Evolutionary conservation across 2,113 vertebrate species (phyloP), one percentile per base, ranked within the genome.

Genomic region (Aspiorhynchus laticeps): DNA sequence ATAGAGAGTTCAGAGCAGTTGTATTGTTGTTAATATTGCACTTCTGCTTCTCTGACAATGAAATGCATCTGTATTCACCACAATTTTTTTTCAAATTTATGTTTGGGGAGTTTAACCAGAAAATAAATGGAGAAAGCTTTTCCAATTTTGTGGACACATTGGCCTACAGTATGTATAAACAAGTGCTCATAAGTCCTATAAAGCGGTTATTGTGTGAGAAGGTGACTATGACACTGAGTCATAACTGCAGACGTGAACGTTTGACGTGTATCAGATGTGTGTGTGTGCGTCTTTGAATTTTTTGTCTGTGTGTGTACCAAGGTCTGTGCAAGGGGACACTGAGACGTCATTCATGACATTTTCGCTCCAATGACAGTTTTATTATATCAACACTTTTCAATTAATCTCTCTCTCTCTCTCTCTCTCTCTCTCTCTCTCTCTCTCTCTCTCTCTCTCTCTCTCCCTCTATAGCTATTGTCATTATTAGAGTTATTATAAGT

Each of bases 261-360:
- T 17, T 28, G n/a, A 77, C 14, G 24, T 33, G 26, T n/a, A 51
- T 51, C 46, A 11, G 15, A 24, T 61, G 24, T 67, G 36, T 46
- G 79, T 80, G 24, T 65, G 5, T 65, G 56, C 0, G 5, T 36
- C 2, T 65, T 15, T 43, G 33, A 41, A 5, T 31, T 26, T 48
- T 31, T 1, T 48, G 73, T 59, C 2, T 59, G 19, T 59, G 51
- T 59, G 28, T 26, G 7, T 12, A 24, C 56, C 15, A 21, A 38
- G 53, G 76, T 80, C 26, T 28, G 24, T 26, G 56, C 26, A 77
- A 61, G 26, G 67, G 71, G 76, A 86, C 28, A 61, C 71, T 78
- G 88, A 86, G 89, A 88, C 83, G 85, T 89, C 86, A 87, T 86
- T 87, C 33, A 12, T 87, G 82, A 86, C 69, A 86, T 67, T 85